Percentiles rank a stretch among this genome's conserved stretches.
phyloP scores from a whole-genome alignment of 1,140 invertebrate genomes.

The Eulimnadia texana region DNA sequence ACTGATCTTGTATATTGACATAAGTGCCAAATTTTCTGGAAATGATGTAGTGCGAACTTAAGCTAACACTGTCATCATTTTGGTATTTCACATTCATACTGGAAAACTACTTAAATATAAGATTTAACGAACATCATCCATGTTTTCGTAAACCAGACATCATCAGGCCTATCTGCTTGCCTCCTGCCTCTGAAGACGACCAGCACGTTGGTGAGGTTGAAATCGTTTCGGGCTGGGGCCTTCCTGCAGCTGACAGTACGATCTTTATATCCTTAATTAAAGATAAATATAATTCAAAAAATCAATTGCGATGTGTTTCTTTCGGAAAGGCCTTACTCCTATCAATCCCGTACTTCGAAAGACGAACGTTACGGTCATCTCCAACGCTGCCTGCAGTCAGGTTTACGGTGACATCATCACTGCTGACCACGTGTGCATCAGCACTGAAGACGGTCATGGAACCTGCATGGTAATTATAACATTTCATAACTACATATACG shows the following conservation, averaged over 20 bases:
- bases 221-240: slow-evolving; percentile 28
- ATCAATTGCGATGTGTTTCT: neutral
- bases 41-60: too few species aligned
- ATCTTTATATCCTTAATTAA: neutral
- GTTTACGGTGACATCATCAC: slow-evolving; percentile 9
- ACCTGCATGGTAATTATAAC: slow-evolving; percentile 11
- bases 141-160: slow-evolving; percentile 25
- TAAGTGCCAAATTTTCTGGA: too few species aligned
- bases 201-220: slow-evolving; percentile 29
- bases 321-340: neutral
- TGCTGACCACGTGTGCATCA: slow-evolving; percentile 7
- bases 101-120: neutral
- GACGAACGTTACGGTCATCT: slow-evolving; percentile 5
- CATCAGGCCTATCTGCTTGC: slow-evolving; percentile 32
- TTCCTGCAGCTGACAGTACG: slow-evolving; percentile 18
- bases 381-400: slow-evolving; percentile 8
- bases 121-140: too few species aligned
- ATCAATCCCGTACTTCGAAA: slow-evolving; percentile 8
- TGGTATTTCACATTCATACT: neutral
- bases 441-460: neutral
- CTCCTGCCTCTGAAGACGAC: slow-evolving; percentile 27
- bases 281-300: neutral
- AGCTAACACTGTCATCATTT: too few species aligned
- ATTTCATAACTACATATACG: too few species aligned
- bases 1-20: too few species aligned